phyloP scores from a whole-genome alignment of 2,888 invertebrate species.

The Pseudococcus jackbeardsleyi region DNA sequence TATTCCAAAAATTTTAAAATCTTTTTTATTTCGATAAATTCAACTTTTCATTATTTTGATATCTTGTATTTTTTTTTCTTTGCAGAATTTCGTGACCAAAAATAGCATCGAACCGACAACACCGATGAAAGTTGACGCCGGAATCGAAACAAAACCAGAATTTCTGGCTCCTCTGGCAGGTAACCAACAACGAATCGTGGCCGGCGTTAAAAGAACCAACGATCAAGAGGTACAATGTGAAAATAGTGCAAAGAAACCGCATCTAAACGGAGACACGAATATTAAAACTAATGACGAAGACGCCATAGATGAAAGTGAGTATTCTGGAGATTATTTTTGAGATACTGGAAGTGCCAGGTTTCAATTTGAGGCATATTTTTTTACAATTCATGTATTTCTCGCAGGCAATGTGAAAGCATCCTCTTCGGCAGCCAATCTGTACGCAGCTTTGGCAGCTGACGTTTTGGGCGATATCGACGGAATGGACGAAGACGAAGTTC shows the following conservation, averaged over 20 bases:
- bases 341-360: not conserved
- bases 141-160: conserved; percentile 37
- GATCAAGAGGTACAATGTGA: conserved; percentile 66
- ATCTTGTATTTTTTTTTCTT: not conserved
- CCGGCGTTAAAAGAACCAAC: conserved; percentile 66
- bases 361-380: not conserved
- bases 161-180: conserved; percentile 2
- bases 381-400: not conserved
- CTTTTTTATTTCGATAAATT: too few relatives aligned
- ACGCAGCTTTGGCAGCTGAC: conserved; percentile 87
- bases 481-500: conserved; percentile 67
- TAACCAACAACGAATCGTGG: conserved; percentile 58
- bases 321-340: not conserved
- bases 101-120: conserved; percentile 17
- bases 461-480: conserved; percentile 82
- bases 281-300: conserved; percentile 64
- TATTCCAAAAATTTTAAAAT: too few relatives aligned
- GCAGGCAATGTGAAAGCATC: conserved; percentile 73
- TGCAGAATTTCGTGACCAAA: not conserved
- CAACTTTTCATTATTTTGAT: too few relatives aligned
- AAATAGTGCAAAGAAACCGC: conserved; percentile 67
- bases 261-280: conserved; percentile 67
- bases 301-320: conserved; percentile 64
- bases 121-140: conserved; percentile 55
- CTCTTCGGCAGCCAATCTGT: conserved; percentile 86